A percentile compares a stretch with the other conserved stretches of the same genome.
These are phyloP conservation scores for Apteryx owenii DNA, from an alignment of 2,113 vertebrate genomes.

Conservation along the genomic window DNA sequence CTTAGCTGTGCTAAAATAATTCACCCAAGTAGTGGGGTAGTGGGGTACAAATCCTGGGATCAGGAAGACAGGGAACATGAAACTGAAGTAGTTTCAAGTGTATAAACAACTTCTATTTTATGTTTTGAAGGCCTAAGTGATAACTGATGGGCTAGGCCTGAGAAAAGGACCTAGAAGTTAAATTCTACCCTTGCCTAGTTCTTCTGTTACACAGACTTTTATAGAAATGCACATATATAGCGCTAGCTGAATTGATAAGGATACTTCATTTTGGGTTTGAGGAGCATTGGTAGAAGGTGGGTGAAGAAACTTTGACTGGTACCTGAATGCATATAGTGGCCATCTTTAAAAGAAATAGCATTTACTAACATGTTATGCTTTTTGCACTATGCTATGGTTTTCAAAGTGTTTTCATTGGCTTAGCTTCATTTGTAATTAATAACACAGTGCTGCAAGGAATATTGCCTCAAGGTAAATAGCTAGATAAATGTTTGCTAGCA, in stretches of 20 bases:
- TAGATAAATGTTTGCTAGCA: not conserved
- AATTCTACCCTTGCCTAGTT: not conserved
- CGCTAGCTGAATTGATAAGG: not conserved
- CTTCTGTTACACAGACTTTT: not conserved
- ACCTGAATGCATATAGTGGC: not conserved
- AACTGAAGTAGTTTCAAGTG: not conserved
- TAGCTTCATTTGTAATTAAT: not conserved
- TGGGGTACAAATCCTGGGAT: not conserved
- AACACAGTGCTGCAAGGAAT: not conserved
- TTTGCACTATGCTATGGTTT: not conserved
- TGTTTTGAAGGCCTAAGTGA: not conserved
- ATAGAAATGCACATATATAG: not conserved
- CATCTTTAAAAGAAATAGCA: not conserved
- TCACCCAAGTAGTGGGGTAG: not conserved
- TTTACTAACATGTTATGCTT: not conserved
- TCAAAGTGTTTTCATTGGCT: not conserved
- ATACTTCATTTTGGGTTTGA: not conserved
- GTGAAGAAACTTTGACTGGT: not conserved
- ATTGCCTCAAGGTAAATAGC: not conserved
- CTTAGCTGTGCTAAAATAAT: not conserved
- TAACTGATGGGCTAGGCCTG: not conserved
- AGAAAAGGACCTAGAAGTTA: not conserved
- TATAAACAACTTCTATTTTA: not conserved
- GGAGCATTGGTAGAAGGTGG: not conserved
- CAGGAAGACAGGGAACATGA: not conserved